phyloP scores from a whole-genome alignment of 2,888 invertebrate genomes.

The Diachrysia chrysitis region DNA sequence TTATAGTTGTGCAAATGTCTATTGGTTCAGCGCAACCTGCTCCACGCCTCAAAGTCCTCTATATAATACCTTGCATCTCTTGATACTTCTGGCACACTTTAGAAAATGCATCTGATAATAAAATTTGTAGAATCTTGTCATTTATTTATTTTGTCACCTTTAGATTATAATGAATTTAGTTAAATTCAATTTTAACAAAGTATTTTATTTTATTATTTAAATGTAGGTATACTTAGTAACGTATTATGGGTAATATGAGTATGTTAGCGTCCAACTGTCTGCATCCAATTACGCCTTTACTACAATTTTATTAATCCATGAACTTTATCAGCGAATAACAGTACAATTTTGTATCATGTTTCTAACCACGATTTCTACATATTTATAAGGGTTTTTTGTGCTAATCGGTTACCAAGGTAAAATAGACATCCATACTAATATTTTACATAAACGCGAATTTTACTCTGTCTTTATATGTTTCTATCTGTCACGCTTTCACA shows the following conservation, averaged over 20 bases:
- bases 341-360: too few relatives aligned
- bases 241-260: too few relatives aligned
- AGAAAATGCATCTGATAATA: slow-evolving; percentile 40
- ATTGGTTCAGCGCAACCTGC: slow-evolving; percentile 33
- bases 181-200: not conserved
- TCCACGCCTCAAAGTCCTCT: slow-evolving; percentile 27
- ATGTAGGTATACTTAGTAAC: too few relatives aligned
- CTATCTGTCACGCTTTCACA: too few relatives aligned
- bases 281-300: too few relatives aligned
- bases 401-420: not conserved
- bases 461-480: too few relatives aligned
- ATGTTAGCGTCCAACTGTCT: too few relatives aligned
- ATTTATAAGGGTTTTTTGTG: not conserved
- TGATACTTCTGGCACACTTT: slow-evolving; percentile 25
- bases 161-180: not conserved
- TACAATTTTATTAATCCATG: too few relatives aligned
- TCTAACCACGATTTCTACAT: too few relatives aligned
- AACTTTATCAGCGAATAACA: too few relatives aligned
- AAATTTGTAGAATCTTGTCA: slow-evolving; percentile 16
- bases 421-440: not conserved
- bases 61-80: slow-evolving; percentile 31
- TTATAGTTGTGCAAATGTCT: slow-evolving; percentile 34
- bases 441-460: too few relatives aligned
- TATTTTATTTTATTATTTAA: too few relatives aligned
- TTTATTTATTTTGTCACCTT: not conserved